phyloP scores from a whole-genome alignment of 2,797 vertebrate genomes.

The Melanogrammus aeglefinus region DNA sequence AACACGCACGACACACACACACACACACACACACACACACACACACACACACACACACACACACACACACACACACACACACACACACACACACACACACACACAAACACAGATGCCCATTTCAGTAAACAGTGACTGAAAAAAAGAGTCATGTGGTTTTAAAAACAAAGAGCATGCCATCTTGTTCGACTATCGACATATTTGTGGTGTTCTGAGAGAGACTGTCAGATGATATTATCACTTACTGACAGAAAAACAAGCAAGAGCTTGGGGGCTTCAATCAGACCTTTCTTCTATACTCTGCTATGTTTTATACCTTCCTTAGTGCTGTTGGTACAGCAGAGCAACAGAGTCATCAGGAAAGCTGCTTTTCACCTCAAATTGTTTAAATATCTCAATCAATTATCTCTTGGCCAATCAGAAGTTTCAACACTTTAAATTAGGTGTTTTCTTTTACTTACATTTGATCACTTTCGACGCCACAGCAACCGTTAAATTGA shows the following conservation, averaged over 20 bases:
- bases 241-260: slow-evolving; percentile 31
- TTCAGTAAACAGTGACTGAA: not conserved
- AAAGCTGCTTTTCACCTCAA: not conserved
- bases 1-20: not conserved
- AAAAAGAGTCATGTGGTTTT: slow-evolving; percentile 30
- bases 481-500: not conserved
- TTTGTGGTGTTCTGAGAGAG: slow-evolving; percentile 45
- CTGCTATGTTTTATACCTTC: not conserved
- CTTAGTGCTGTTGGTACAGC: not conserved
- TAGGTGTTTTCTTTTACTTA: too few species aligned
- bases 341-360: not conserved
- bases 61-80: not conserved
- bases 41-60: too few species aligned
- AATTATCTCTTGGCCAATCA: not conserved
- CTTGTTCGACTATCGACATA: slow-evolving; percentile 42
- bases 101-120: not conserved
- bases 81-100: not conserved
- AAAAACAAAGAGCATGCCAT: slow-evolving; percentile 41
- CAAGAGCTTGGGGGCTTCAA: not conserved
- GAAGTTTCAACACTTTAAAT: not conserved
- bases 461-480: too few species aligned
- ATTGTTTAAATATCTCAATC: not conserved
- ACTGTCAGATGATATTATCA: slow-evolving; percentile 48
- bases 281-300: not conserved
- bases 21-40: not conserved